Percentiles rank a stretch among this genome's conserved stretches.
These are phyloP conservation scores for Euschistus heros DNA, from an alignment of 1,140 invertebrate species.

Conservation along the genomic window DNA sequence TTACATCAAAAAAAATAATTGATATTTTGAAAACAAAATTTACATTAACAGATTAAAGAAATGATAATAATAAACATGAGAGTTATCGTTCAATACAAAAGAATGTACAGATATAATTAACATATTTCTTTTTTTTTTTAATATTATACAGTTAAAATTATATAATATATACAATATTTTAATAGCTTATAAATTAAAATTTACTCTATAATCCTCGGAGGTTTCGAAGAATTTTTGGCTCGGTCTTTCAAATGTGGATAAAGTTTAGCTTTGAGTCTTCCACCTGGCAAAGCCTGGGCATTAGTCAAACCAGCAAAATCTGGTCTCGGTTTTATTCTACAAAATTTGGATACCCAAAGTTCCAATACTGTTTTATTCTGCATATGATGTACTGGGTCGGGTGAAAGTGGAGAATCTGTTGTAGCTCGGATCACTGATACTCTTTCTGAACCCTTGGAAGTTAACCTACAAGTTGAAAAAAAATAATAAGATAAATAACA, in stretches of 20 bases:
- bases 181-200: neutral
- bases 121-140: too few species aligned
- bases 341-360: conserved; percentile 45
- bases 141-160: too few species aligned
- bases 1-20: too few species aligned
- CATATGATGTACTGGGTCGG: conserved; percentile 38
- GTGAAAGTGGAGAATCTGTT: conserved; percentile 71
- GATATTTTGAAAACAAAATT: too few species aligned
- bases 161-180: too few species aligned
- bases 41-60: too few species aligned
- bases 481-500: neutral
- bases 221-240: neutral
- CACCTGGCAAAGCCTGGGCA: conserved; percentile 33
- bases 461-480: conserved; percentile 10
- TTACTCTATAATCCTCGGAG: conserved; percentile 11
- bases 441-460: conserved; percentile 34
- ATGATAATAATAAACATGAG: too few species aligned
- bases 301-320: conserved; percentile 70
- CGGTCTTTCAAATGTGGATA: conserved; percentile 60
- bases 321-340: conserved; percentile 41
- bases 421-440: conserved; percentile 63
- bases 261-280: conserved; percentile 46
- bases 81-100: too few species aligned
- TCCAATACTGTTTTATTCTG: conserved; percentile 43
- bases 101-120: too few species aligned